phyloP scores from a whole-genome alignment of 2,113 vertebrate species.

The Ellobius talpinus region DNA sequence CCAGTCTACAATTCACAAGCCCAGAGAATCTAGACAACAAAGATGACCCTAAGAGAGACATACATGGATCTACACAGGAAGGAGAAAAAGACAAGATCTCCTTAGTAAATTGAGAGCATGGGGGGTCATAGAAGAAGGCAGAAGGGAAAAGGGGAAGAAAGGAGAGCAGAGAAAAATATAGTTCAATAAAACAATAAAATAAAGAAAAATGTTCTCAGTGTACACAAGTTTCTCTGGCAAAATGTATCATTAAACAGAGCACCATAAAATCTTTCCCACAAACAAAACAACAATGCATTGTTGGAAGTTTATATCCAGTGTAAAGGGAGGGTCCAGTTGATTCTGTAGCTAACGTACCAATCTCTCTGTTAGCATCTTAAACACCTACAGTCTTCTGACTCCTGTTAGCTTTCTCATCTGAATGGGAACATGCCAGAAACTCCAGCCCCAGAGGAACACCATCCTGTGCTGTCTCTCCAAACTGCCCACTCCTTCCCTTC shows the following conservation, averaged over 20 bases:
- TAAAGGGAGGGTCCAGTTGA: neutral
- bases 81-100: no score
- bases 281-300: neutral
- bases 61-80: no score
- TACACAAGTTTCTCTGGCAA: constrained; percentile 18
- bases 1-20: no score
- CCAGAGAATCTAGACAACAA: no score
- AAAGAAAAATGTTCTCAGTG: neutral
- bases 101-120: no score
- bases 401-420: neutral
- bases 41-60: no score
- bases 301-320: constrained; percentile 2
- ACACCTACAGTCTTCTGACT: neutral
- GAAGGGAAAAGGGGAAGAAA: no score
- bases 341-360: neutral
- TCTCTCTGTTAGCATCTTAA: constrained; percentile 27
- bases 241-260: neutral
- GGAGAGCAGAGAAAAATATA: no score
- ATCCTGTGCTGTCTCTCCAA: neutral
- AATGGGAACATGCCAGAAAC: neutral
- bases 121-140: no score
- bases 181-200: no score
- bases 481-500: neutral
- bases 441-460: neutral
- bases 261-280: neutral